Evolutionary conservation across 1,140 invertebrate genomes (phyloP), one percentile per base, ranked within the genome.

Genomic region (Trachymyrmex cornetzi): DNA sequence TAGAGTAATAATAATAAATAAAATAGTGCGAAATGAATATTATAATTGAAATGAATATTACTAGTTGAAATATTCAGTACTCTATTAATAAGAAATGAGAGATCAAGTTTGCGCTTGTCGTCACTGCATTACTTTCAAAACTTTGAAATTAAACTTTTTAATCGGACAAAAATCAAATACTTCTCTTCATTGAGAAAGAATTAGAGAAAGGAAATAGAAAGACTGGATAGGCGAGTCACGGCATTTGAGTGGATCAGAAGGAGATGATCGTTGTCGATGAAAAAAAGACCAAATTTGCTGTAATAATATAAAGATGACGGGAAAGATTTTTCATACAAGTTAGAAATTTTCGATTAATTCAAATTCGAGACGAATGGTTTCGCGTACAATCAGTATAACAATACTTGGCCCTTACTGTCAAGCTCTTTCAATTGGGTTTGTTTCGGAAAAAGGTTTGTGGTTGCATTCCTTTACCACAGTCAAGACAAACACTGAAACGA

Each of bases 301-400:
- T 71, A 86, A 63, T 89, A 89, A 84, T 87, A 81, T 89, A 89
- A 89, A 89, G 88, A 66, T 88, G 85, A 90, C 85, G 85, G 71
- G 74, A 81, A 57, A 34, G 55, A 89, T 89, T 87, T 69, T 69
- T 72, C n/a, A 44, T 30, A 19, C 57, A 16, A 22, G n/a, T 89
- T 87, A n/a, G 66, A 82, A 86, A 22, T 75, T 24, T 87, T 66
- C 50, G 48, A 87, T 89, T 87, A 75, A 81, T 86, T 53, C 16
- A 59, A 48, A 48, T 19, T 75, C 55, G 38, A 48, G 7, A 77
- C 53, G 61, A 85, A 77, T 77, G 34, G 44, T 59, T 53, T n/a
- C n/a, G n/a, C 30, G 11, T 34, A 34, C 30, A 34, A 34, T 34
- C 30, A 77, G 24, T 50, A 11, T 19, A 61, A 57, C 16, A 67